phyloP scores from a whole-genome alignment of 2,113 vertebrate species.

The Notothenia coriiceps region DNA sequence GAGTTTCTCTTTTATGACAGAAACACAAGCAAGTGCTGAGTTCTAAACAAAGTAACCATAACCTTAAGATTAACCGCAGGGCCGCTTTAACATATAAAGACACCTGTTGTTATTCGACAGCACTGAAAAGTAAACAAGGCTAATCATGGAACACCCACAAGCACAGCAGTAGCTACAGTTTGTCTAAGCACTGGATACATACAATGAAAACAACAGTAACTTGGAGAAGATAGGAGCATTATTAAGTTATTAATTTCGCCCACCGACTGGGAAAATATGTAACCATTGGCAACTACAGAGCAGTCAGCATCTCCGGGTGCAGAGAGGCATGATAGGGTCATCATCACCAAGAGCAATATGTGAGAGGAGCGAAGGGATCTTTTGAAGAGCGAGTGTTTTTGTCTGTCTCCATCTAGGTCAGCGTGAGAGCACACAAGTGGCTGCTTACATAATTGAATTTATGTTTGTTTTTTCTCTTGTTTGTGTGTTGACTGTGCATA shows the following conservation, averaged over 20 bases:
- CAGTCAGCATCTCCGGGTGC: slow-evolving; percentile 1
- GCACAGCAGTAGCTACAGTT: slow-evolving; percentile 1
- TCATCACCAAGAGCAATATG: neutral
- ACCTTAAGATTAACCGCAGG: neutral
- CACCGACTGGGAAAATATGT: slow-evolving; percentile 6
- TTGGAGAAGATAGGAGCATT: neutral
- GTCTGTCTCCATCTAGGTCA: neutral
- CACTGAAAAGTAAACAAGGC: neutral
- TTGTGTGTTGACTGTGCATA: slow-evolving; percentile 13
- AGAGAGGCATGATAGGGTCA: slow-evolving; percentile 14
- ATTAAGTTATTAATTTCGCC: slow-evolving; percentile 22
- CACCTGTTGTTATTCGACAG: neutral
- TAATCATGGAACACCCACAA: neutral
- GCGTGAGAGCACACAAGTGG: slow-evolving; percentile 15
- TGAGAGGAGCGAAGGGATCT: slow-evolving; percentile 8
- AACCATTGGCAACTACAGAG: slow-evolving; percentile 16
- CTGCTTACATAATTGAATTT: slow-evolving; percentile 22
- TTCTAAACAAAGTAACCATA: neutral
- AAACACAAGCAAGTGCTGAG: neutral
- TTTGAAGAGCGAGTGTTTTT: slow-evolving; percentile 9
- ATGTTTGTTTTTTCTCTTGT: neutral
- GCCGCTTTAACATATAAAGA: neutral
- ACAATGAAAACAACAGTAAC: slow-evolving; percentile 3
- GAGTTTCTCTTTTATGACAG: neutral
- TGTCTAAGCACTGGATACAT: neutral